Base-by-base conservation (phyloP, 1,140 invertebrate genomes). In the Leptinotarsa texana region DNA sequence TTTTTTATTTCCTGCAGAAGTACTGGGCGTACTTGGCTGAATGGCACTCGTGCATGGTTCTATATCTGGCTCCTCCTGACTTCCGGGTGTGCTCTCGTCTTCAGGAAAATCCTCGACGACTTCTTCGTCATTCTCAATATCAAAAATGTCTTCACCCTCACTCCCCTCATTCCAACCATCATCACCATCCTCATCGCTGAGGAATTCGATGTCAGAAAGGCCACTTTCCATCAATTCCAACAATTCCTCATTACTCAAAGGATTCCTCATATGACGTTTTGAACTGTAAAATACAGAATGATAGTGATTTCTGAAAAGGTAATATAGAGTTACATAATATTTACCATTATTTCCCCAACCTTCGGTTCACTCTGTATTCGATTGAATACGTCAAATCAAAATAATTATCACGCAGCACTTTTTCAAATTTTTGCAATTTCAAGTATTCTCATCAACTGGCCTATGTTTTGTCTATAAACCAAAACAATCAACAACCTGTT, bases 321-420 rank as follows among this genome's bases (percentile, higher is more conserved):
- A 27, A 27, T 27, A 27, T 27, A 27, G 27, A 27, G 27, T 27
- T 27, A 27, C 5, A 27, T 27, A 27, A 27, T 27, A 27, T 27
- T 27, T 27, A 27, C 27, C 27, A 27, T 27, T 27, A 27, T 27
- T 27, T 27, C 49, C 49, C 49, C 49, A 57, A 57, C 49, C 49
- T 57, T 57, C 49, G n/a, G 49, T 57, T 57, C 49, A 57, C n/a
- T 57, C 49, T 57, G n/a, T 57, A 15, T 57, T 57, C 49, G 17
- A 57, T 57, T 57, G 49, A 57, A 57, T 57, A 57, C 51, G 51
- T 57, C 51, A 57, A 17, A 57, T 57, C 51, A 57, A 57, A 57
- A 57, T 57, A 57, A 57, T 57, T 57, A 57, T 57, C n/a, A 57
- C 51, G 51, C 51, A 57, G 51, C 51, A 57, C 51, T 57, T n/a